Evolutionary conservation across 1,140 invertebrate species (phyloP).

Genomic region (Holcopasites calliopsidis): DNA sequence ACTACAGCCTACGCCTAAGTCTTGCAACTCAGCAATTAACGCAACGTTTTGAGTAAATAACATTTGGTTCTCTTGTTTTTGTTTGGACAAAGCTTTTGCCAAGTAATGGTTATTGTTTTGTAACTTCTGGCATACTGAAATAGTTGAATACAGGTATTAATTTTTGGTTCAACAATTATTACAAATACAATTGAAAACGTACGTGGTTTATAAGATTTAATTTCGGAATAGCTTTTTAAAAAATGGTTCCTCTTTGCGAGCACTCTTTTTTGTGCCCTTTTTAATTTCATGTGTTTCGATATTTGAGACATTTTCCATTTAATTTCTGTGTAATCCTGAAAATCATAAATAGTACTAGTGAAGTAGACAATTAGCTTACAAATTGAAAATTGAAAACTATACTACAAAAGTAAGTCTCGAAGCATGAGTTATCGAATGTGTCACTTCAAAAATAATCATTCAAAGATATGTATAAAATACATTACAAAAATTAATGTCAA

Average conservation of each 20-base stretch:
- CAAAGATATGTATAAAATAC: too few species aligned
- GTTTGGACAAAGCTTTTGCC: slow-evolving; percentile 68
- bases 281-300: slow-evolving; percentile 60
- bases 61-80: slow-evolving; percentile 67
- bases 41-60: slow-evolving; percentile 67
- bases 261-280: slow-evolving; percentile 47
- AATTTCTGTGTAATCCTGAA: too few species aligned
- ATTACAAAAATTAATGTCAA: neutral
- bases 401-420: too few species aligned
- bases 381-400: too few species aligned
- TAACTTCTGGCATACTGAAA: slow-evolving; percentile 69
- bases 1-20: slow-evolving; percentile 59
- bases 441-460: too few species aligned
- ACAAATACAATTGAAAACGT: slow-evolving; percentile 8
- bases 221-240: slow-evolving; percentile 45
- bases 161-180: neutral
- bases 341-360: too few species aligned
- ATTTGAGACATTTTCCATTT: slow-evolving; percentile 64
- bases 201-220: slow-evolving; percentile 59
- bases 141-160: slow-evolving; percentile 1
- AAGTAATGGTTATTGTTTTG: slow-evolving; percentile 70
- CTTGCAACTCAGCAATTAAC: slow-evolving; percentile 63
- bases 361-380: too few species aligned
- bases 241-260: slow-evolving; percentile 61
- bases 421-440: too few species aligned